Percentiles rank a stretch among this genome's conserved stretches.
Conservation (phyloP, 1,140 invertebrate genomes). For the Riptortus pedestris region DNA sequence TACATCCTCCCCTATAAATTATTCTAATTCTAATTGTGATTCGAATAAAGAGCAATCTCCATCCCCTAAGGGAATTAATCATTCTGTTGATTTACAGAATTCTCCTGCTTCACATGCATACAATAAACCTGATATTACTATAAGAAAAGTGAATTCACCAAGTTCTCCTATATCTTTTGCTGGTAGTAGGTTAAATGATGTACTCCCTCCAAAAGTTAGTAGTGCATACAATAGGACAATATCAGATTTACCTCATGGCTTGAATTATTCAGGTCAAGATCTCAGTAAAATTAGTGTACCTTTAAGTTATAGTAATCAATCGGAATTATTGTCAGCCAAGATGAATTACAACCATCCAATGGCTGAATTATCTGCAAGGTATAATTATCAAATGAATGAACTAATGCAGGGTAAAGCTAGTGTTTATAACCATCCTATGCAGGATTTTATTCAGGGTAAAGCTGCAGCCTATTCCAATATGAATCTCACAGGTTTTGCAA, state of each 20-base stretch:
- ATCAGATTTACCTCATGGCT: slow-evolving; percentile 24
- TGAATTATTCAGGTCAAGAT: slow-evolving; percentile 24
- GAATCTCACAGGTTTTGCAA: slow-evolving; percentile 17
- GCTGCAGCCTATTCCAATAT: slow-evolving; percentile 23
- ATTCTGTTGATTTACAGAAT: background rate
- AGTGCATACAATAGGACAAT: slow-evolving; percentile 27
- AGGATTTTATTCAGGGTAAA: slow-evolving; percentile 31
- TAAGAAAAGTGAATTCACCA: slow-evolving; percentile 24
- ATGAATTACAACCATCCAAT: slow-evolving; percentile 30
- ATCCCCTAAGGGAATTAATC: background rate
- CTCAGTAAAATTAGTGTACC: slow-evolving; percentile 27
- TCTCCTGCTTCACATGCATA: slow-evolving; percentile 18
- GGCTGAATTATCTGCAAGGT: slow-evolving; percentile 28
- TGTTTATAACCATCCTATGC: slow-evolving; percentile 29
- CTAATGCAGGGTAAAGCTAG: slow-evolving; percentile 26
- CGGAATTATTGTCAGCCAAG: slow-evolving; percentile 22
- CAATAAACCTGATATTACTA: slow-evolving; percentile 20
- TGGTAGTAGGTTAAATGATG: slow-evolving; percentile 23
- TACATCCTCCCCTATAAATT: slow-evolving; percentile 21
- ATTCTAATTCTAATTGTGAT: slow-evolving; percentile 19
- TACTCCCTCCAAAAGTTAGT: slow-evolving; percentile 28
- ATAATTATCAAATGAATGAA: slow-evolving; percentile 27
- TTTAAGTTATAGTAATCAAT: slow-evolving; percentile 24
- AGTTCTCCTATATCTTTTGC: slow-evolving; percentile 25
- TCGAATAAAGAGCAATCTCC: slow-evolving; percentile 2